These are phyloP conservation scores for Bombylius major DNA, from an alignment of 2,888 invertebrate genomes.

Conservation along the genomic window DNA sequence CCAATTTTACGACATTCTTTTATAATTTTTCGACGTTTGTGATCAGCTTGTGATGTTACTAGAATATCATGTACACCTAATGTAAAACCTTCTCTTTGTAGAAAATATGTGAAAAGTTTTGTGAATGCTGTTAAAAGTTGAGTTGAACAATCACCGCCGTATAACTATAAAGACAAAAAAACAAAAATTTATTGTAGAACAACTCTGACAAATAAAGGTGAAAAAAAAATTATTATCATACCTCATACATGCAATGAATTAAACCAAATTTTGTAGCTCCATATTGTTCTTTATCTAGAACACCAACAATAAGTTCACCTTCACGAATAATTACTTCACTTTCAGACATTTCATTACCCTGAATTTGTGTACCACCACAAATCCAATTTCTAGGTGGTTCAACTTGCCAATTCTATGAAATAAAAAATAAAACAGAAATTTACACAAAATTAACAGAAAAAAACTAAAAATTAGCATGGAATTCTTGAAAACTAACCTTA, in stretches of 20 bases:
- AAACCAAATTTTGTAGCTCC: constrained; percentile 92
- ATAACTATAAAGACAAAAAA: constrained; percentile 50
- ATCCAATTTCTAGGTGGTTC: constrained; percentile 44
- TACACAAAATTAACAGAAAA: neutral
- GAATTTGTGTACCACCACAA: constrained; percentile 51
- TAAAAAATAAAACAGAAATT: no score
- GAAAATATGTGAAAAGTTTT: constrained; percentile 77
- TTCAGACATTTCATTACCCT: constrained; percentile 64
- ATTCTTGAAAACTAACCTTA: constrained; percentile 23
- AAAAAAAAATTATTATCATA: constrained; percentile 16
- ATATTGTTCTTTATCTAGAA: constrained; percentile 89
- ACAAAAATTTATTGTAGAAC: neutral
- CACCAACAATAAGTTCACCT: constrained; percentile 78
- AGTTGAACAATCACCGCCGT: constrained; percentile 77
- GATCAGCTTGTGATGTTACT: constrained; percentile 59
- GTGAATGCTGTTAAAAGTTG: constrained; percentile 78
- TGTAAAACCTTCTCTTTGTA: constrained; percentile 88
- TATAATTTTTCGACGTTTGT: constrained; percentile 55
- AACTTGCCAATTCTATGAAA: constrained; percentile 51
- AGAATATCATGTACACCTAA: constrained; percentile 92
- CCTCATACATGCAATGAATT: constrained; percentile 87
- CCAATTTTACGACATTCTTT: constrained; percentile 50
- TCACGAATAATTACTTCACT: constrained; percentile 77
- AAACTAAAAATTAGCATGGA: no score
- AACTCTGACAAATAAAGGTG: no score